These are phyloP conservation scores for Sycophila texana DNA, from an alignment of 2,888 invertebrate species.

Conservation along the genomic window DNA sequence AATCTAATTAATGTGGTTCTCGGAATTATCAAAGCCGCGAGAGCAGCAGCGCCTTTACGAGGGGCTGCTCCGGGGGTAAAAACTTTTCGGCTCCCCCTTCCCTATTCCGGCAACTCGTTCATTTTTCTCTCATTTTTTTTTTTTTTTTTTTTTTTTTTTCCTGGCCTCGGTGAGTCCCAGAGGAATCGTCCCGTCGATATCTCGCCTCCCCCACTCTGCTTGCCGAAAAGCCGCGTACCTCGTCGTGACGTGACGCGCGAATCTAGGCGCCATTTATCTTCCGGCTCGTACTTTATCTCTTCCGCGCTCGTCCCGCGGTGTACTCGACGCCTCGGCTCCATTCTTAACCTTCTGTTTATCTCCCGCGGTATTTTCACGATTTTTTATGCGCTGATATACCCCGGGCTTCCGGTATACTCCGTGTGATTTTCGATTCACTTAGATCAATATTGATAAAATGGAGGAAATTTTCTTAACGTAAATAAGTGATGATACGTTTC, in stretches of 20 bases:
- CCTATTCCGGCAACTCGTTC: constrained; percentile 21
- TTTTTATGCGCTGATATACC: too few species aligned
- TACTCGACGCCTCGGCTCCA: background rate
- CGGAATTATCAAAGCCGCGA: constrained; percentile 38
- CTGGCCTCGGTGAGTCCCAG: constrained; percentile 16
- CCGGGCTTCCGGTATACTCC: too few species aligned
- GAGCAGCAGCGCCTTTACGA: background rate
- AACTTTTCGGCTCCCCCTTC: too few species aligned
- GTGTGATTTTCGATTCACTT: too few species aligned
- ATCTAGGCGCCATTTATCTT: constrained; percentile 57
- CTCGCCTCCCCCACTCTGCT: constrained; percentile 12
- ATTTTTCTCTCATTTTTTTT: too few species aligned
- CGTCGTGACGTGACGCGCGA: constrained; percentile 35
- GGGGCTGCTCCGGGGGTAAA: too few species aligned
- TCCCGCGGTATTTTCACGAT: too few species aligned
- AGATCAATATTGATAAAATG: too few species aligned
- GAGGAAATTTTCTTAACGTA: too few species aligned
- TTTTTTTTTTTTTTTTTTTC: too few species aligned
- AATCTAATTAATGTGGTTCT: constrained; percentile 38
- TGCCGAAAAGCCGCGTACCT: background rate
- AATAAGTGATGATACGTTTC: too few species aligned
- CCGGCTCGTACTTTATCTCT: constrained; percentile 36
- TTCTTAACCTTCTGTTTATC: background rate
- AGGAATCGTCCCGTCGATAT: constrained; percentile 46
- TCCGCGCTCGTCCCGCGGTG: background rate